Evolutionary conservation across 1,140 invertebrate genomes (phyloP).

Genomic region (Drosophila carrolli): DNA sequence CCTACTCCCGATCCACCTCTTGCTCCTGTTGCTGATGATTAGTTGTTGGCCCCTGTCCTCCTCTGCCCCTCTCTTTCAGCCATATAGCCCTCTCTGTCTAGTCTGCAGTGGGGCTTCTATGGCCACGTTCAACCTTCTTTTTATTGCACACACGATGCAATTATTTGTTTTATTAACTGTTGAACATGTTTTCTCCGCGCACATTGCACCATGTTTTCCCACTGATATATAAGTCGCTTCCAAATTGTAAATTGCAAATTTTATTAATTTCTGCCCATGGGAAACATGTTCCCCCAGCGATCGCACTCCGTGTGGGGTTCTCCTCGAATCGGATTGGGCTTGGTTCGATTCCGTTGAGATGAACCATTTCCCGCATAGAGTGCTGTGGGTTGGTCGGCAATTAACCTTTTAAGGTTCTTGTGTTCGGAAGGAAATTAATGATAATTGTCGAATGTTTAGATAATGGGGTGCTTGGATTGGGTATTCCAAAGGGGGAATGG

Average conservation of each 20-base stretch:
- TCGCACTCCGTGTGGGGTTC: constrained; percentile 32
- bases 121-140: constrained; percentile 73
- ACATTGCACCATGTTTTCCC: constrained; percentile 52
- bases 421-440: neutral
- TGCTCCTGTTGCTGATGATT: constrained; percentile 10
- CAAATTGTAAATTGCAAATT: constrained; percentile 77
- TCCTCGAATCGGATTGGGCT: constrained; percentile 12
- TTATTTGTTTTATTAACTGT: constrained; percentile 84
- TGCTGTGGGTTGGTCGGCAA: constrained; percentile 27
- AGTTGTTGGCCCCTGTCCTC: no score
- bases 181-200: constrained; percentile 68
- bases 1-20: constrained; percentile 9
- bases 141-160: constrained; percentile 81
- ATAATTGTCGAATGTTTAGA: constrained; percentile 1
- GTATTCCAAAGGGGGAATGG: no score
- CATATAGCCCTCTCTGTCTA: constrained; percentile 11
- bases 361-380: constrained; percentile 28
- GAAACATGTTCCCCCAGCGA: constrained; percentile 47
- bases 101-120: constrained; percentile 40
- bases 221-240: constrained; percentile 60
- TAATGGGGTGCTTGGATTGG: no score
- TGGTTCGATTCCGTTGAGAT: constrained; percentile 11
- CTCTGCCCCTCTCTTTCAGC: neutral
- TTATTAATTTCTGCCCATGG: constrained; percentile 68
- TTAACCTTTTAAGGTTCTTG: constrained; percentile 58